A percentile compares a stretch with the other conserved stretches of the same genome.
These are phyloP conservation scores for Rallus crepitans DNA, from an alignment of 2,797 vertebrate species.

Conservation along the genomic window DNA sequence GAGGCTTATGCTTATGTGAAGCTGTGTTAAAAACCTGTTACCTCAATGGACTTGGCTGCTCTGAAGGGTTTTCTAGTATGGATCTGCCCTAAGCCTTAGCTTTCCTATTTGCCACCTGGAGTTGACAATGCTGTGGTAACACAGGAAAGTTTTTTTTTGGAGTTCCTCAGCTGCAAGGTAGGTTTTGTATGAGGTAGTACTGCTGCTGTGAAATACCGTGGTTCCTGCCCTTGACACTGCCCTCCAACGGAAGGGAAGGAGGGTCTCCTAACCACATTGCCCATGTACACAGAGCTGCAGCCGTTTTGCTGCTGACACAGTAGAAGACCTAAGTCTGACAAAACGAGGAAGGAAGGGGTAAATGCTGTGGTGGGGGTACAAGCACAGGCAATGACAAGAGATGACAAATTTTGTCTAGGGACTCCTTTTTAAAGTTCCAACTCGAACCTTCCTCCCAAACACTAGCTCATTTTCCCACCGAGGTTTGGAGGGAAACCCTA, in stretches of 20 bases:
- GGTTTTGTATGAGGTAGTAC: not conserved
- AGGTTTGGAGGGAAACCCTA: not conserved
- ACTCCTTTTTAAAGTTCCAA: not conserved
- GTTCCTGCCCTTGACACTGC: not conserved
- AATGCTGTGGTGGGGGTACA: not conserved
- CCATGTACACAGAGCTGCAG: not conserved
- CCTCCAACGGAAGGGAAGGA: not conserved
- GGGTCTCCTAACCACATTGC: not conserved
- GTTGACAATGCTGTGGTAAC: not conserved
- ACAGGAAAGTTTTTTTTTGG: not conserved
- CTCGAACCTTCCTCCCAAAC: not conserved
- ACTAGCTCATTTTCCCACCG: not conserved
- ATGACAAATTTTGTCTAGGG: not conserved
- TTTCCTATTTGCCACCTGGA: not conserved
- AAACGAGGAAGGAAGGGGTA: not conserved
- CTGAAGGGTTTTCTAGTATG: not conserved
- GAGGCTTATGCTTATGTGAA: not conserved
- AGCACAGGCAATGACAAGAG: not conserved
- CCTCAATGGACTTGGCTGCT: not conserved
- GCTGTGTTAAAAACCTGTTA: not conserved
- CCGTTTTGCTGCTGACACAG: not conserved
- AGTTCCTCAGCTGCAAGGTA: not conserved
- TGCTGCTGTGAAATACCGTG: not conserved
- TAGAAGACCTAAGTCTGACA: not conserved
- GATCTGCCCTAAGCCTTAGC: not conserved